These are phyloP conservation scores for Pycnonotus jocosus DNA, from an alignment of 2,113 vertebrate genomes.

Conservation along the genomic window DNA sequence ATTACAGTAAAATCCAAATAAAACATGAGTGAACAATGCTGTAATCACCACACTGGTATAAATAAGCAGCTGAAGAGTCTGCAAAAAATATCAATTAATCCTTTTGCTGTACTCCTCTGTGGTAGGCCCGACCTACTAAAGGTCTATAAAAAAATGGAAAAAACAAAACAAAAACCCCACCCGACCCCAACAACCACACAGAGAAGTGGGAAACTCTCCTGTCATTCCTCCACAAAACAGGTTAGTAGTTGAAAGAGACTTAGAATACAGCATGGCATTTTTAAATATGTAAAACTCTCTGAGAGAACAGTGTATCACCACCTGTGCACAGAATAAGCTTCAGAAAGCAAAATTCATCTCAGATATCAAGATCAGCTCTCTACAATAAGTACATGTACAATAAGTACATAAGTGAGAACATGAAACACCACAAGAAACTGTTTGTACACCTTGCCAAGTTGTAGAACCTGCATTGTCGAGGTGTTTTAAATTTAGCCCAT, in stretches of 20 bases:
- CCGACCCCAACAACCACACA: background rate
- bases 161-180: background rate
- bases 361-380: background rate
- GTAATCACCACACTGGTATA: background rate
- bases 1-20: background rate
- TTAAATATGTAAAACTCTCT: background rate
- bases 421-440: background rate
- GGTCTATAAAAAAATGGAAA: background rate
- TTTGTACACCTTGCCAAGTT: background rate
- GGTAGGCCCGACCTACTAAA: background rate
- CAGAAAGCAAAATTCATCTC: background rate
- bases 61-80: background rate
- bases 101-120: background rate
- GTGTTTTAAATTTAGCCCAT: background rate
- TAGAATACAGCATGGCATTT: background rate
- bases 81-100: background rate
- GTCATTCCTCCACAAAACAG: background rate
- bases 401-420: background rate
- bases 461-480: background rate
- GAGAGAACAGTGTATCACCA: background rate
- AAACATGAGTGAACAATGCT: background rate
- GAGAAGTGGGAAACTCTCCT: background rate
- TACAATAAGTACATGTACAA: background rate
- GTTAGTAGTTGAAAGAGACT: background rate
- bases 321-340: background rate